These are phyloP conservation scores for Rhyacophila brunnea DNA, from an alignment of 1,140 invertebrate genomes.

Conservation along the genomic window DNA sequence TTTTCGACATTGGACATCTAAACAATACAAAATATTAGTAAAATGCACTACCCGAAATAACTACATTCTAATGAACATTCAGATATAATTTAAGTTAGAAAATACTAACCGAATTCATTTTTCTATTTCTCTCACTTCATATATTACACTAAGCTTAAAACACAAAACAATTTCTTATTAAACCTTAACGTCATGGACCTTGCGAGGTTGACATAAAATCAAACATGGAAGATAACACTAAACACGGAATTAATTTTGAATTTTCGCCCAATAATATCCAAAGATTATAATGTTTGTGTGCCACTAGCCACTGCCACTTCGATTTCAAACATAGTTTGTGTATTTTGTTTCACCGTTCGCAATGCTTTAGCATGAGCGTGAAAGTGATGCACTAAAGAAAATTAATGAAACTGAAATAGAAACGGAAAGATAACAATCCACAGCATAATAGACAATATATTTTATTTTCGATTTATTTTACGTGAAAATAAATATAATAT, in stretches of 20 bases:
- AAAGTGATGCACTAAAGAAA: background rate
- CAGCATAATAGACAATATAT: background rate
- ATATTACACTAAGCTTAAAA: slow-evolving; percentile 7
- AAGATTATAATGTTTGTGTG: slow-evolving; percentile 1
- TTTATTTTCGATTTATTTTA: background rate
- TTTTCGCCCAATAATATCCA: slow-evolving; percentile 21
- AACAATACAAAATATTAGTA: slow-evolving; percentile 10
- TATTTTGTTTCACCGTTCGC: background rate
- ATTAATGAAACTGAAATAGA: background rate
- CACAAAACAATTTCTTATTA: background rate
- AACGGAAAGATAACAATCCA: background rate
- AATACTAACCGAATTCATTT: slow-evolving; percentile 24
- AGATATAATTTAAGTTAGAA: background rate
- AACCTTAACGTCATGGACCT: slow-evolving; percentile 20
- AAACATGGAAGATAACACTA: slow-evolving; percentile 23
- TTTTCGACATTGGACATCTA: slow-evolving; percentile 87
- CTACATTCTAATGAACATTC: background rate
- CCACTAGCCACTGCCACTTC: no score
- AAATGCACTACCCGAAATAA: background rate
- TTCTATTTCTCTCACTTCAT: background rate
- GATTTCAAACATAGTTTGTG: background rate
- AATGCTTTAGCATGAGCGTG: background rate
- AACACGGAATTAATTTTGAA: slow-evolving; percentile 24
- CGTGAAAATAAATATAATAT: no score
- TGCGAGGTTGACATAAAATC: slow-evolving; percentile 28